Base-by-base conservation (phyloP, 2,797 vertebrate species). In the Cryptoprocta ferox region DNA sequence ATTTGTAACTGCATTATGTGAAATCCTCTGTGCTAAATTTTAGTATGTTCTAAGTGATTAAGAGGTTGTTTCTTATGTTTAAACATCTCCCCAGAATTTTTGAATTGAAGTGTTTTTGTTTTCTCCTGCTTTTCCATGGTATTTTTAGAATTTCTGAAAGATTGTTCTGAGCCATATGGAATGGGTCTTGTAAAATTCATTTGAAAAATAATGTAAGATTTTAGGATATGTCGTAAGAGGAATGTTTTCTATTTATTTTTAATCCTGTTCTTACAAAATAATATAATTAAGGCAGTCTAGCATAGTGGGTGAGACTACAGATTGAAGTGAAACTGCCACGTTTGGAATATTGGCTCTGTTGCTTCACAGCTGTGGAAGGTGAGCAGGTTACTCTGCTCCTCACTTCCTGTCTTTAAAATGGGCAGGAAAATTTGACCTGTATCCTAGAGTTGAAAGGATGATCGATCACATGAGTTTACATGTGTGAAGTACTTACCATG, bases 141-240 rank as follows among this genome's bases (percentile, higher is more conserved):
- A 65, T 63, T 94, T 66, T 87, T 95, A 91, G 75, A 76, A 89
- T 53, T 83, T 10, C 82, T 97, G 84, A 83, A 89, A 75, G 5
- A 19, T 96, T 86, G 7, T 78, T 88, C 10, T 50, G 59, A 73
- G 21, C 70, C 80, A 65, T 79, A 89, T 89, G 32, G 48, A 82
- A 37, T 89, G 35, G 50, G 4, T n/a, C 59, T 80, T 93, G 24
- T 94, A 12, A 93, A 94, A 70, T 86, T 86, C n/a, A 76, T 59
- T 68, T 21, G n/a, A 71, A 84, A 89, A 81, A 68, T 16, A 28
- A 94, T 32, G 6, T 15, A 59, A 6, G 13, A 21, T 68, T 92
- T 95, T 92, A 68, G 48, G 14, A 59, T 75, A 12, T 85, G 16
- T 91, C 56, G 13, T 81, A 89, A 81, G 61, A 59, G 82, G 35